These are phyloP conservation scores for Muscidifurax raptorellus DNA, from an alignment of 1,140 invertebrate species.

Conservation along the genomic window DNA sequence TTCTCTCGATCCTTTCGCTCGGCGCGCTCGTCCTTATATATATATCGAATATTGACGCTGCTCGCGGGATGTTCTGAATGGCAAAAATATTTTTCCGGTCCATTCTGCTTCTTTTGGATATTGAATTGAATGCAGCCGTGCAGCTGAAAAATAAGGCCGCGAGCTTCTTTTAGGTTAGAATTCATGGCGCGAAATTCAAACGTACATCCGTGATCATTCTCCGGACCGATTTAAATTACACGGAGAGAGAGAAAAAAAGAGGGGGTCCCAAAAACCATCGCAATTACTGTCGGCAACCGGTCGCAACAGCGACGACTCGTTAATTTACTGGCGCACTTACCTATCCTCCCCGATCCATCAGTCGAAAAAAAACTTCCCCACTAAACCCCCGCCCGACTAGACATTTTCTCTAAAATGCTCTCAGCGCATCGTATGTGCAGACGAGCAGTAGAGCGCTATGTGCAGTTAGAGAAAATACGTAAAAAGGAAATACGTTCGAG, in stretches of 20 bases:
- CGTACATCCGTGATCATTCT: not conserved
- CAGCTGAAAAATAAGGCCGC: not conserved
- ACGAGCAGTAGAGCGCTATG: not conserved
- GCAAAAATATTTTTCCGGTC: no score
- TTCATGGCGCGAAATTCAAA: not conserved
- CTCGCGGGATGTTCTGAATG: no score
- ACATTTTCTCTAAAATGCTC: slow-evolving; percentile 41
- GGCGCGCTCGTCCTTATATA: not conserved
- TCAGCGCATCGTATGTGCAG: not conserved
- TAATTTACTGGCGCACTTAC: slow-evolving; percentile 36
- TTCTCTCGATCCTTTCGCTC: not conserved
- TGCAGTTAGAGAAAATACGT: slow-evolving; percentile 24
- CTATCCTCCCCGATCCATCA: not conserved
- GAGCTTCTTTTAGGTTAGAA: not conserved
- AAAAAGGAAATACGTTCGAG: slow-evolving; percentile 32
- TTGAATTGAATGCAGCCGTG: not conserved
- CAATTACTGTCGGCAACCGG: not conserved
- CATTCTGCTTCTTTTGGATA: no score
- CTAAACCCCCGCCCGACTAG: slow-evolving; percentile 22
- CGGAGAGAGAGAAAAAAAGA: not conserved
- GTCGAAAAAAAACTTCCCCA: not conserved
- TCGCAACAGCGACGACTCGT: not conserved
- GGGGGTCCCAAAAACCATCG: not conserved
- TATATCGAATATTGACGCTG: not conserved
- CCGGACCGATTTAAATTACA: not conserved